These are phyloP conservation scores for Myiozetetes cayanensis DNA, from an alignment of 2,113 vertebrate species.

Conservation along the genomic window DNA sequence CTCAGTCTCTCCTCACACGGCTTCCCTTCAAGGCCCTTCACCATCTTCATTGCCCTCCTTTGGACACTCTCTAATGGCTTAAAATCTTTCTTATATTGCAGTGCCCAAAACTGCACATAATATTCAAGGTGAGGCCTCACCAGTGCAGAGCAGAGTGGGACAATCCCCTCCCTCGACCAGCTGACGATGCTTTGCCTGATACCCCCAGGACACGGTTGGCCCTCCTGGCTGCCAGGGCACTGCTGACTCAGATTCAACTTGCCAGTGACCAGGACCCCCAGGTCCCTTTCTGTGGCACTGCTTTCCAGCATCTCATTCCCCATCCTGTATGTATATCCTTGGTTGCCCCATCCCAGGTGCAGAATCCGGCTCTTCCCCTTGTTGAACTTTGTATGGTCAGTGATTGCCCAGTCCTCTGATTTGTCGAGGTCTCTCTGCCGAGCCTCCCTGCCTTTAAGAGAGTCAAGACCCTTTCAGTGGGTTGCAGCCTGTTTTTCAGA, in stretches of 20 bases:
- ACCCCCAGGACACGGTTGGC: not conserved
- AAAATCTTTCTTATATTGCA: not conserved
- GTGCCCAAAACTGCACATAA: not conserved
- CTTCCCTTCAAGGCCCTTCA: not conserved
- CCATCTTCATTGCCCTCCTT: not conserved
- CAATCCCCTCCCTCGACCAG: not conserved
- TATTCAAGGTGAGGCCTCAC: not conserved
- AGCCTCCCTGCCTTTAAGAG: not conserved
- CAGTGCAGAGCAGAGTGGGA: not conserved
- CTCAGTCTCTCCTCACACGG: not conserved
- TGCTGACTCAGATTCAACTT: not conserved
- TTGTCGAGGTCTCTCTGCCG: not conserved
- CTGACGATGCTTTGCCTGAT: not conserved
- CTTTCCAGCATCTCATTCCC: not conserved
- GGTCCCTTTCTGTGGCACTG: not conserved
- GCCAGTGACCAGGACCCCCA: not conserved
- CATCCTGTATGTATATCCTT: not conserved
- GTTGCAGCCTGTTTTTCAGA: not conserved
- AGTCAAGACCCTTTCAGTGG: rapidly evolving
- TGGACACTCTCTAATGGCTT: not conserved
- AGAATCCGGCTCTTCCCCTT: not conserved
- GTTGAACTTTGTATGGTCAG: not conserved
- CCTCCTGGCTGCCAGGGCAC: not conserved
- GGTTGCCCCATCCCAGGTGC: not conserved
- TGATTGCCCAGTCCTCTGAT: not conserved